These are phyloP conservation scores for Silvanus unidentatus DNA, from an alignment of 2,888 invertebrate genomes.

Conservation along the genomic window DNA sequence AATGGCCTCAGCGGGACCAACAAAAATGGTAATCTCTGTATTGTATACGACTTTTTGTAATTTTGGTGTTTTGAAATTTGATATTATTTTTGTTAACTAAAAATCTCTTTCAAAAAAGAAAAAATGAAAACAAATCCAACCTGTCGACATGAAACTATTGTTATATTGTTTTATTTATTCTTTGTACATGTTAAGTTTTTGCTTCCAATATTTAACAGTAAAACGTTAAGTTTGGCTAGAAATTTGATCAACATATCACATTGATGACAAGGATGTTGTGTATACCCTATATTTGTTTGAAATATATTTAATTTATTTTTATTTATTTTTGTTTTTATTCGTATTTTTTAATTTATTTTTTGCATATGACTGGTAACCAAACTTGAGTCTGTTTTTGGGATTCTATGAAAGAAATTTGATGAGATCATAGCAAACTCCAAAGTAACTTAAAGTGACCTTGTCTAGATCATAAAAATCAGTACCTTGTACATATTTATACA, in stretches of 20 bases:
- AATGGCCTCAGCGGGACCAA: slow-evolving; percentile 21
- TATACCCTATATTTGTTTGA: slow-evolving; percentile 30
- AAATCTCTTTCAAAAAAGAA: no score
- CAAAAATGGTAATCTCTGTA: slow-evolving; percentile 11
- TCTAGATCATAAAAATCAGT: slow-evolving; percentile 44
- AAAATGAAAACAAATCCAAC: no score
- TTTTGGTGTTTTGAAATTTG: not conserved
- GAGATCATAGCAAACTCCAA: slow-evolving; percentile 29
- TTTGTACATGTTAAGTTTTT: slow-evolving; percentile 7
- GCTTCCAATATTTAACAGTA: slow-evolving; percentile 5
- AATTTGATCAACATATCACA: no score
- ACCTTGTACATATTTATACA: slow-evolving; percentile 43
- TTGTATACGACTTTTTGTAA: slow-evolving; percentile 24
- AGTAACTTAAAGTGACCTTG: slow-evolving; percentile 45
- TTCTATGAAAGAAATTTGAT: slow-evolving; percentile 13
- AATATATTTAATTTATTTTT: slow-evolving; percentile 43
- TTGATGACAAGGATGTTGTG: slow-evolving; percentile 30
- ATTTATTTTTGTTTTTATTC: slow-evolving; percentile 32
- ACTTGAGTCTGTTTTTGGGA: slow-evolving; percentile 27
- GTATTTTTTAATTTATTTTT: slow-evolving; percentile 2
- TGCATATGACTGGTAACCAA: slow-evolving; percentile 30
- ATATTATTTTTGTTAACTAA: no score
- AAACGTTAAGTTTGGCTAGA: no score
- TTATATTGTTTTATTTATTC: slow-evolving; percentile 20
- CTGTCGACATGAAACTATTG: slow-evolving; percentile 16